Evolutionary conservation across 2,888 invertebrate species (phyloP).

Genomic region (Physocephala rufipes): DNA sequence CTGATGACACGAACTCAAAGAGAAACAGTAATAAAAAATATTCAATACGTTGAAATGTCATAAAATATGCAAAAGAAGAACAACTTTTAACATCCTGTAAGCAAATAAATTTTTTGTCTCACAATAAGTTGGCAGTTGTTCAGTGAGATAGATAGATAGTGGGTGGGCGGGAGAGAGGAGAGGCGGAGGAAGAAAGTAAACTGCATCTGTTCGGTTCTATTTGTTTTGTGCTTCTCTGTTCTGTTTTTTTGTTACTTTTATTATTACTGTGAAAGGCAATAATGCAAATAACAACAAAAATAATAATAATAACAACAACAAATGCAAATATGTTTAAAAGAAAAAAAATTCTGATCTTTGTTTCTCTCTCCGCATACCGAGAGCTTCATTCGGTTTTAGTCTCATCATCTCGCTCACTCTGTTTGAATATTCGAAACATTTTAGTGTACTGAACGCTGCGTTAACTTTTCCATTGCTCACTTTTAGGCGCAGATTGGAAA

Average conservation of each 20-base stretch:
- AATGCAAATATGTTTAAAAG: not conserved
- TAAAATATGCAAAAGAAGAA: too few relatives aligned
- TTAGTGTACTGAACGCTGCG: not conserved
- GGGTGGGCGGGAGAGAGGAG: not conserved
- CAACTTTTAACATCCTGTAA: too few relatives aligned
- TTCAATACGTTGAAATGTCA: too few relatives aligned
- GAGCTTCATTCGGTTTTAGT: not conserved
- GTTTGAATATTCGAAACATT: not conserved
- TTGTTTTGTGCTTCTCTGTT: not conserved
- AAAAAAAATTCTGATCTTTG: too few relatives aligned
- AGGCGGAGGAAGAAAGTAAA: not conserved
- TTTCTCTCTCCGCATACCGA: too few relatives aligned
- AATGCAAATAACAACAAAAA: slow-evolving; percentile 13
- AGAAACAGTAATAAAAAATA: not conserved
- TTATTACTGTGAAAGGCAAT: not conserved
- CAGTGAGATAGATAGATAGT: too few relatives aligned
- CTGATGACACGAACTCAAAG: not conserved
- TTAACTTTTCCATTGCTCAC: slow-evolving; percentile 10
- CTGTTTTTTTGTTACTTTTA: not conserved
- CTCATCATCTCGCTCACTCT: not conserved
- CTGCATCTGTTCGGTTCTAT: not conserved
- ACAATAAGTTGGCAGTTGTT: too few relatives aligned
- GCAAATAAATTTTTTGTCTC: too few relatives aligned
- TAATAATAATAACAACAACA: not conserved
- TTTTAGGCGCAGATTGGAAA: not conserved